These are phyloP conservation scores for Drosophila anceps DNA, from an alignment of 2,888 invertebrate species.

Conservation along the genomic window DNA sequence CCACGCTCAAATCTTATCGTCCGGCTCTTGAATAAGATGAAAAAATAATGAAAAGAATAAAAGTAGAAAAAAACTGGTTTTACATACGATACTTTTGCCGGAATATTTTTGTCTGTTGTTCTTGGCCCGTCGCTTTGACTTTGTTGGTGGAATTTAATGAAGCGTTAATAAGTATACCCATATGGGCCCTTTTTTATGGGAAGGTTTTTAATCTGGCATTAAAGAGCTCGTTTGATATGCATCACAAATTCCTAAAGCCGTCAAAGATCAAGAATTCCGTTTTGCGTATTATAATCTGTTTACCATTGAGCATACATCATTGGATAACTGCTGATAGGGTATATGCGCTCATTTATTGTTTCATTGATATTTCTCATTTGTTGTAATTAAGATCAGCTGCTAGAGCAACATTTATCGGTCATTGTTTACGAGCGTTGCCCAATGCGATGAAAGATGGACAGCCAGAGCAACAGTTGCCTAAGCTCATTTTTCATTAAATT, in stretches of 20 bases:
- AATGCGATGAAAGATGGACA: constrained; percentile 51
- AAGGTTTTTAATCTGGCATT: constrained; percentile 52
- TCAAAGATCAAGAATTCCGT: constrained; percentile 32
- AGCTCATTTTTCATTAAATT: constrained; percentile 76
- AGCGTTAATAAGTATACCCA: constrained; percentile 73
- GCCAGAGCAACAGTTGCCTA: constrained; percentile 39
- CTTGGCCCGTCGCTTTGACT: constrained; percentile 56
- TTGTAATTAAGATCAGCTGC: constrained; percentile 67
- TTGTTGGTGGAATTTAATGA: constrained; percentile 66
- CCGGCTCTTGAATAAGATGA: constrained; percentile 14
- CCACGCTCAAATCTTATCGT: constrained; percentile 44
- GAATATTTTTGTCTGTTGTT: constrained; percentile 20
- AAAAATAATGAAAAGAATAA: constrained; percentile 14
- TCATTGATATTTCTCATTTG: constrained; percentile 48
- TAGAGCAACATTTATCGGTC: constrained; percentile 14
- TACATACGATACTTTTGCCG: constrained; percentile 32
- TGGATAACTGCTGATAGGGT: constrained; percentile 33
- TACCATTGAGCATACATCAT: not conserved
- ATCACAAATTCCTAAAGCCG: constrained; percentile 49
- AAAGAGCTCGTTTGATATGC: constrained; percentile 56
- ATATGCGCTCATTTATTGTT: constrained; percentile 20
- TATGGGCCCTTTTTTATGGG: constrained; percentile 47
- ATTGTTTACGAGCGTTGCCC: constrained; percentile 55
- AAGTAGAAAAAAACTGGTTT: constrained; percentile 64
- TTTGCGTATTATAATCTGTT: constrained; percentile 8